Evolutionary conservation across 2,113 vertebrate species (phyloP), one percentile per base, ranked within the genome.

Genomic region (Litocranius walleri): DNA sequence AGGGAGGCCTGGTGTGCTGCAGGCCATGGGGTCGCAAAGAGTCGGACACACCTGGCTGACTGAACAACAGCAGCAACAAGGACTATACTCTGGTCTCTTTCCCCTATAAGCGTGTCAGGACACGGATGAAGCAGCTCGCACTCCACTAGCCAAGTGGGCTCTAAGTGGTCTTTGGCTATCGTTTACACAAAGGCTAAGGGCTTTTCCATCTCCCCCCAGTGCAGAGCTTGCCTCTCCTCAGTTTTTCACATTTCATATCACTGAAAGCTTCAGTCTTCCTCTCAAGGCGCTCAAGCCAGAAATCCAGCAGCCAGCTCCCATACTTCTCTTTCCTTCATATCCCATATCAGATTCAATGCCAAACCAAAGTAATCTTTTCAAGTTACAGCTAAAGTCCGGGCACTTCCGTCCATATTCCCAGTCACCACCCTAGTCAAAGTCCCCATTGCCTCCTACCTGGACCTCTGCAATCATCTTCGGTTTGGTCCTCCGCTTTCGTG

Each of bases 311-410:
- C 11, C 62, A 77, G 23, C 45, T 54, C n/a, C 33, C 40, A 61
- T 19, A 17, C 16, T 74, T 48, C 3, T 48, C 56, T 78, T 59
- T 30, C n/a, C 11, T 77, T 84, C 9, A 29, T 30, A 56, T 36
- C 23, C 48, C 30, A 36, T 7, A 13, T 48, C 6, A 56, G 56
- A 36, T 33, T 7, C 30, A 40, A 25, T 13, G 15, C 25, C 48
- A 57, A n/a, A 78, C 36, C 13, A 64, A 64, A 84, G 57, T 33
- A 78, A 40, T 86, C 56, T 36, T 90, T 92, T 67, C 67, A 93
- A 40, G 36, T 50, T 43, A 56, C 62, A 62, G 45, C 36, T 36
- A 10, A 36, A 36, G 6, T 54, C 16, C 30, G 16, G 36, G 12
- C 56, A 19, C 15, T 82, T 88, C 12, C 12, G 30, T 30, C 78